These are phyloP conservation scores for Nephila pilipes DNA, from an alignment of 1,140 invertebrate species.

Conservation along the genomic window DNA sequence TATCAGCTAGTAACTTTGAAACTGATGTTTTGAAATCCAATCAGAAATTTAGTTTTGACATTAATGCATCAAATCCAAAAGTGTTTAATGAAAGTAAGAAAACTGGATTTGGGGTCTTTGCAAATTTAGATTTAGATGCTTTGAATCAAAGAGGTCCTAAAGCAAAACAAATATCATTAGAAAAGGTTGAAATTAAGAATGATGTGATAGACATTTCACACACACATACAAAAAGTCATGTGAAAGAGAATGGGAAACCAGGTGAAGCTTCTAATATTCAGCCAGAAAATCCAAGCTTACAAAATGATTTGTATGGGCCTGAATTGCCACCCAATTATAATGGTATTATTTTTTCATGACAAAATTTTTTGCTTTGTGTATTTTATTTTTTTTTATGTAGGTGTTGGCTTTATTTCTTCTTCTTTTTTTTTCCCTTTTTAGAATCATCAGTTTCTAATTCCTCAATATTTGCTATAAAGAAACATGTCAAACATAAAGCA, in stretches of 20 bases:
- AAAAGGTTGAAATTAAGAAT: not conserved
- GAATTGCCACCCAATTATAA: conserved; percentile 71
- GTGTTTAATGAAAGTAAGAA: conserved; percentile 85
- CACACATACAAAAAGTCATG: not conserved
- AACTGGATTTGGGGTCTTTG: conserved; percentile 83
- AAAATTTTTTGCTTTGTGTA: not conserved
- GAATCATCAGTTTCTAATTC: conserved; percentile 6
- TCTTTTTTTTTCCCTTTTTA: not conserved
- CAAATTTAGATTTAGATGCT: conserved; percentile 87
- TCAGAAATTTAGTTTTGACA: not conserved
- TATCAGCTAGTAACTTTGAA: conserved; percentile 77
- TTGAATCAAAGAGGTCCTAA: conserved; percentile 81
- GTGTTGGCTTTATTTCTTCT: not conserved
- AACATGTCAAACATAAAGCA: conserved; percentile 47
- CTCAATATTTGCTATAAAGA: not conserved
- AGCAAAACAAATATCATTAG: not conserved
- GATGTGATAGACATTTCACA: not conserved
- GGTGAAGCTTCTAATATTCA: not conserved
- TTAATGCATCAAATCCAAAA: not conserved
- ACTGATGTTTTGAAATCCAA: conserved; percentile 79
- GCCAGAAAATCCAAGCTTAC: not conserved
- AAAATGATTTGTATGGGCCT: conserved; percentile 77
- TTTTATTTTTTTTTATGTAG: not conserved
- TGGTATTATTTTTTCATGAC: conserved; percentile 35
- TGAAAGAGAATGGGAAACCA: not conserved